phyloP scores from a whole-genome alignment of 1,140 invertebrate genomes.

The Eurosta solidaginis region DNA sequence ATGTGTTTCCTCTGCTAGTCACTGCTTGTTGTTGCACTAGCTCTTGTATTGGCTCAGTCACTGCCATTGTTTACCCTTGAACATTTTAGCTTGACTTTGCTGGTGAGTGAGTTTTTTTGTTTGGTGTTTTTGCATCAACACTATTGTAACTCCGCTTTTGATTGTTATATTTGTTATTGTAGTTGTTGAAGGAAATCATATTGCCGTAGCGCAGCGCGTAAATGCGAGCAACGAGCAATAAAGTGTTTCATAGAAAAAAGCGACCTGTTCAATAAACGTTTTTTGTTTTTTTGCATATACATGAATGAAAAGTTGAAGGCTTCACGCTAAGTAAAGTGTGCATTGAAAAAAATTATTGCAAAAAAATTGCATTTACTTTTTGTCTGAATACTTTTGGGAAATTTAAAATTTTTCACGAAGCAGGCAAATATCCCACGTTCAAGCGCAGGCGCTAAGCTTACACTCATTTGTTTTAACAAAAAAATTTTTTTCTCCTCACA shows the following conservation, averaged over 20 bases:
- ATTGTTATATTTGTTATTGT: neutral
- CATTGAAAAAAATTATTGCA: neutral
- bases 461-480: neutral
- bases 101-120: too few relatives aligned
- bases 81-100: neutral
- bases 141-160: neutral
- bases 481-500: neutral
- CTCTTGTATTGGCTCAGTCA: neutral
- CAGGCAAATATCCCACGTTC: neutral
- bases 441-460: neutral
- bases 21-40: too few relatives aligned
- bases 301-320: neutral
- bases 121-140: constrained; percentile 10
- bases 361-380: neutral
- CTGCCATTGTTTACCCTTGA: neutral
- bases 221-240: neutral
- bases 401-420: neutral
- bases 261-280: constrained; percentile 6
- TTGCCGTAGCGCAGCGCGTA: neutral
- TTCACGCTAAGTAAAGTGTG: neutral
- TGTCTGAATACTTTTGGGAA: neutral
- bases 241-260: neutral
- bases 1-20: neutral
- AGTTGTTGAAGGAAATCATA: neutral
- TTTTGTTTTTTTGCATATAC: neutral